These are phyloP conservation scores for Sympetrum striolatum DNA, from an alignment of 2,888 invertebrate genomes.

Conservation along the genomic window DNA sequence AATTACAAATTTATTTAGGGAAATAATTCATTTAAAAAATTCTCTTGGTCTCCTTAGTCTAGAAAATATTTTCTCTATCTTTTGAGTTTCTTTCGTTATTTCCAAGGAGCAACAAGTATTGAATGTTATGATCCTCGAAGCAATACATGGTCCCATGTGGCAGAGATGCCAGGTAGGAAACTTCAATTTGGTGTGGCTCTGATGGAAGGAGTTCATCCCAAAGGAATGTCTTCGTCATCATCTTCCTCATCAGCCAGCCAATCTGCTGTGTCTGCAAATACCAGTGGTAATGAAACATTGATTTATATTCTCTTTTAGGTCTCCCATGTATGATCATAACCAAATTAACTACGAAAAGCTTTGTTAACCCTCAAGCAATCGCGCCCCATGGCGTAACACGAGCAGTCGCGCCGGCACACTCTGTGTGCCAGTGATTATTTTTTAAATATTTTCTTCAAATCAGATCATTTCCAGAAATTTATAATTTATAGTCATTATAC, in stretches of 20 bases:
- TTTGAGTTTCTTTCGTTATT: not conserved
- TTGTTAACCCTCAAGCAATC: no score
- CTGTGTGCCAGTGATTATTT: no score
- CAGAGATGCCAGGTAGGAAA: slow-evolving; percentile 79
- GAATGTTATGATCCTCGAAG: slow-evolving; percentile 86
- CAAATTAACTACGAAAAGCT: not conserved
- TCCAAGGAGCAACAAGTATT: slow-evolving; percentile 81
- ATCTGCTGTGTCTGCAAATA: not conserved
- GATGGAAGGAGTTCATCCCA: slow-evolving; percentile 64
- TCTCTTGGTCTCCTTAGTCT: not conserved
- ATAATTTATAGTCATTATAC: no score
- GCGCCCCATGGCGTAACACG: no score
- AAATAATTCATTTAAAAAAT: no score
- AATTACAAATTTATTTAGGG: no score
- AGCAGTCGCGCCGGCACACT: no score
- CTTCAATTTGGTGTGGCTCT: slow-evolving; percentile 93
- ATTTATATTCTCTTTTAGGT: no score
- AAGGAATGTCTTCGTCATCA: not conserved
- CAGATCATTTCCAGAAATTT: no score
- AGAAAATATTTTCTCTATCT: not conserved
- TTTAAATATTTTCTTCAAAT: no score
- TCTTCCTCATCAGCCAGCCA: not conserved
- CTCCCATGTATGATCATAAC: no score
- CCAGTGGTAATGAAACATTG: not conserved
- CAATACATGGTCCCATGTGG: slow-evolving; percentile 79